Evolutionary conservation across 2,888 invertebrate species (phyloP).

Genomic region (Sphaerophoria taeniata): DNA sequence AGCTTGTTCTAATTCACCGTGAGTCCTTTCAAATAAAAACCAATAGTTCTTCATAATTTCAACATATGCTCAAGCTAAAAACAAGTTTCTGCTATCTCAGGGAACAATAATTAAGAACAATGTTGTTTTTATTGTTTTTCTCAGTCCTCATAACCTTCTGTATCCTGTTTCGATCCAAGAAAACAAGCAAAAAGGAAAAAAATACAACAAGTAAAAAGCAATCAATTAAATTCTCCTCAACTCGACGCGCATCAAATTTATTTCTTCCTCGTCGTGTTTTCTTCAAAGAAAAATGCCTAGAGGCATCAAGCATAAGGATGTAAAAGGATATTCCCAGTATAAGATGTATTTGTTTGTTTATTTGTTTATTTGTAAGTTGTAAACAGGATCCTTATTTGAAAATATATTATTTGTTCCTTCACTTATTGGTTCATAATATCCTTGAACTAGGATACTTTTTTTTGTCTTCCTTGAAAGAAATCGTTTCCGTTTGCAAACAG

Average conservation of each 20-base stretch:
- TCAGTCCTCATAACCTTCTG: not conserved
- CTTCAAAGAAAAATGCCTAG: slow-evolving; percentile 61
- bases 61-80: no score
- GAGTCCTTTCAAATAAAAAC: no score
- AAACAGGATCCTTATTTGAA: slow-evolving; percentile 74
- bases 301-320: slow-evolving; percentile 36
- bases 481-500: slow-evolving; percentile 68
- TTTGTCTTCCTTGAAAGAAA: slow-evolving; percentile 44
- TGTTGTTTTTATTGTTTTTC: no score
- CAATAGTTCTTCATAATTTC: no score
- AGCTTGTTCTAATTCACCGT: no score
- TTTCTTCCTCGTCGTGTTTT: slow-evolving; percentile 26
- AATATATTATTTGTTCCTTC: slow-evolving; percentile 68
- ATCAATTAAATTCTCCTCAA: slow-evolving; percentile 68
- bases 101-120: no score
- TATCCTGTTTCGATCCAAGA: slow-evolving; percentile 15
- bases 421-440: slow-evolving; percentile 58
- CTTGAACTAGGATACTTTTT: slow-evolving; percentile 32
- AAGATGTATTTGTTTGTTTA: slow-evolving; percentile 41
- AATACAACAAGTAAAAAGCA: slow-evolving; percentile 50
- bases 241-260: slow-evolving; percentile 71
- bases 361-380: slow-evolving; percentile 65
- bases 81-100: no score
- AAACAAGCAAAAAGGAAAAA: not conserved
- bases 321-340: not conserved